Evolutionary conservation across 1,140 invertebrate species (phyloP), one percentile per base, ranked within the genome.

Genomic region (Drosophila malerkotliana): DNA sequence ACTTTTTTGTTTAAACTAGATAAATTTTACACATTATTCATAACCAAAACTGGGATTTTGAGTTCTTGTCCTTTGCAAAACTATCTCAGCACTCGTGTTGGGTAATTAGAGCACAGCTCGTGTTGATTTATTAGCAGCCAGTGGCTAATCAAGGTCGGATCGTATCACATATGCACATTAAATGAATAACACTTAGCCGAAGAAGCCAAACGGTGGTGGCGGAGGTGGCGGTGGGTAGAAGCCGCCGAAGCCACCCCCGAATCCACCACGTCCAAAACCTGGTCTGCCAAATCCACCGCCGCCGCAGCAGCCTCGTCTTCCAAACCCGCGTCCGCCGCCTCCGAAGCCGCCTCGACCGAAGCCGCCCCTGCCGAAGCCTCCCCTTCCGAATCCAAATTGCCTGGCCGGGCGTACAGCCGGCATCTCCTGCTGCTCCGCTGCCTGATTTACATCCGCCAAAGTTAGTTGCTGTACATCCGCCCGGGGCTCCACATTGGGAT

Each of bases 361-460:
- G 15, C 55, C 34, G 4, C 53, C 53, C 1, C 64, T 24, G 12
- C 60, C 56, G 9, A 79, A 77, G 26, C 63, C 47, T 14, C 60
- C 45, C 0, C 60, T 37, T 4, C 72, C 68, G 21, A 73, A 77
- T 61, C 60, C 71, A 37, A 87, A 79, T 72, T 87, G 82, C 49
- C 83, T 78, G 66, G 58, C 79, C 56, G 64, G 64, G 69, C 82
- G 82, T 32, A 79, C 68, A 37, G 48, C 83, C 69, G 82, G 77
- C 63, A 37, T 30, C 78, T 81, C 78, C 59, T 75, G 73, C 74
- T 77, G 78, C 53, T 75, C 82, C 49, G 49, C 34, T 58, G 61
- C 75, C 79, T 78, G 79, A 88, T 87, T 88, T 75, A 87, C 83
- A 87, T 87, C 82, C 83, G 79, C 71, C 63, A 88, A 63, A 66